Conservation (phyloP, 2,113 vertebrate species). For the Epinephelus moara region DNA sequence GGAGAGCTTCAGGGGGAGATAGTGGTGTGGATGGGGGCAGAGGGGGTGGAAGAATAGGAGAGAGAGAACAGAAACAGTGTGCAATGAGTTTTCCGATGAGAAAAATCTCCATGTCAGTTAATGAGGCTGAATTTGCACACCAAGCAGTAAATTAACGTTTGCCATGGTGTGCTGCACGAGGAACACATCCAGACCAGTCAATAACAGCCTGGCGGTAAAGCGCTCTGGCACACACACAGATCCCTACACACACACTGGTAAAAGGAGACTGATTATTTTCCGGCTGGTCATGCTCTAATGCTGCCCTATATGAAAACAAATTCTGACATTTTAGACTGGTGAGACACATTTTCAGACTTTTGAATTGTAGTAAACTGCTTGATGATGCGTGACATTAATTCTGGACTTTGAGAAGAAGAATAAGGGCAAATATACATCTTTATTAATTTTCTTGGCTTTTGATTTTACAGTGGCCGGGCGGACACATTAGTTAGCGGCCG, state of each 20-base stretch:
- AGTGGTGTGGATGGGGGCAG: not conserved
- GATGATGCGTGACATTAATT: not conserved
- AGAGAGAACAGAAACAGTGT: not conserved
- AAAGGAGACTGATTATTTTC: not conserved
- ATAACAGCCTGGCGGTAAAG: not conserved
- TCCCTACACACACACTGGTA: not conserved
- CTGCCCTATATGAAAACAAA: not conserved
- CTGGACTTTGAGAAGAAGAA: not conserved
- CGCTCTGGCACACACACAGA: not conserved
- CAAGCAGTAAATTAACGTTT: conserved; percentile 48
- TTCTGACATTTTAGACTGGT: not conserved
- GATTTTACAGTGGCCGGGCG: not conserved
- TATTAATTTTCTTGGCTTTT: not conserved
- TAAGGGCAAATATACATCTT: not conserved
- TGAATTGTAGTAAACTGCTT: not conserved
- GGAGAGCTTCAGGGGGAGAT: not conserved
- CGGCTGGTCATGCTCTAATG: not conserved
- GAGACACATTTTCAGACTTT: not conserved
- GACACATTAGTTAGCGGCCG: not conserved
- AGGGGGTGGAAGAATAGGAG: not conserved
- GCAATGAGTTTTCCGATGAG: conserved; percentile 3
- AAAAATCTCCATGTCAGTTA: conserved; percentile 37
- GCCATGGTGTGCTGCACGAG: not conserved
- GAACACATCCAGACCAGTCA: conserved; percentile 25
- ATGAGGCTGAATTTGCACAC: conserved; percentile 43